Conservation (phyloP, 2,888 invertebrate genomes). For the Sthenelais limicola region DNA sequence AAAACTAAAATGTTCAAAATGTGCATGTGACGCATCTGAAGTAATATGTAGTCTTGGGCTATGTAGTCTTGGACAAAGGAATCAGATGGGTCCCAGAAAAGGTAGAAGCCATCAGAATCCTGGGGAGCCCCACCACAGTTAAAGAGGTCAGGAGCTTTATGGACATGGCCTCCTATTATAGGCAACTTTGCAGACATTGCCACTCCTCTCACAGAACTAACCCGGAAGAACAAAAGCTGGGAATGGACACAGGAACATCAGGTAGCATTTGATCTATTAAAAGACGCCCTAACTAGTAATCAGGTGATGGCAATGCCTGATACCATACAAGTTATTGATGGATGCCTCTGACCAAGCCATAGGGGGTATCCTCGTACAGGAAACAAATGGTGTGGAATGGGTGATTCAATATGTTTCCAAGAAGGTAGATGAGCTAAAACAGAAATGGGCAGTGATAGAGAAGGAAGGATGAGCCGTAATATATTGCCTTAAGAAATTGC, state of each 20-base stretch:
- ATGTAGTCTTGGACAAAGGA: too few species aligned
- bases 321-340: conserved; percentile 26
- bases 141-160: too few species aligned
- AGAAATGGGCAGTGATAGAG: conserved; percentile 34
- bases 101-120: too few species aligned
- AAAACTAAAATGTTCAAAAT: too few species aligned
- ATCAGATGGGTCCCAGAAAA: too few species aligned
- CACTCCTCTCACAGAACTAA: conserved; percentile 31
- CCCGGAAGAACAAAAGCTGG: conserved; percentile 4
- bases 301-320: conserved; percentile 18
- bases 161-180: too few species aligned
- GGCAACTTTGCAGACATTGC: conserved; percentile 33
- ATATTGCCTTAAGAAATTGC: not conserved
- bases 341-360: conserved; percentile 14
- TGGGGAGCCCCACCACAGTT: too few species aligned
- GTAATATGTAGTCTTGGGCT: too few species aligned
- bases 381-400: conserved; percentile 17
- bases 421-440: not conserved
- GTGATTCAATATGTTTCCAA: conserved; percentile 16
- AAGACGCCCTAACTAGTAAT: not conserved
- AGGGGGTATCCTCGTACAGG: conserved; percentile 22
- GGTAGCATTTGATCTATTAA: conserved; percentile 11
- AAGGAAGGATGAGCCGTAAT: conserved; percentile 35
- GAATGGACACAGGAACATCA: conserved; percentile 19
- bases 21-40: too few species aligned